Conservation (phyloP, 2,797 vertebrate genomes). For the Simalia tracyae region DNA sequence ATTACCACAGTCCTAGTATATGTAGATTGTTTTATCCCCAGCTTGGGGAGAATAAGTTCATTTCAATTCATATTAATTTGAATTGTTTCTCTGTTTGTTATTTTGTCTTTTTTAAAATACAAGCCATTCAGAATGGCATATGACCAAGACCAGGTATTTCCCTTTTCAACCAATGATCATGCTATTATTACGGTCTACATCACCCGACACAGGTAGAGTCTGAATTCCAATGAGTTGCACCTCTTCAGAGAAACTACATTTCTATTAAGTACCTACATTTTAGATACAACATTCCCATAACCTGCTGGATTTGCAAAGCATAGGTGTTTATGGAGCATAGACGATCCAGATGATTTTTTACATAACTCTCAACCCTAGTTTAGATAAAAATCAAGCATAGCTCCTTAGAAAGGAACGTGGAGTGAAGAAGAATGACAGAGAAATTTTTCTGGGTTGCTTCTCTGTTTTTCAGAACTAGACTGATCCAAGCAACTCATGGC, state of each 20-base stretch:
- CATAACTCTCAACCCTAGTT: neutral
- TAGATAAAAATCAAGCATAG: neutral
- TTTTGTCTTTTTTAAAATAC: neutral
- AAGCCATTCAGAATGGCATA: neutral
- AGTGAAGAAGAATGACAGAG: neutral
- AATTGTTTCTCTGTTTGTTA: neutral
- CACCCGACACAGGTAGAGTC: neutral
- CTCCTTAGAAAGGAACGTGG: constrained; percentile 3
- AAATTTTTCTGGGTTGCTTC: constrained; percentile 12
- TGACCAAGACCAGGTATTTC: neutral
- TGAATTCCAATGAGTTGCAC: neutral
- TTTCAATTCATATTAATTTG: neutral
- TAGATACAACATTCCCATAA: neutral
- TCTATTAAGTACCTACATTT: neutral
- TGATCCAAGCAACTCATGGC: neutral
- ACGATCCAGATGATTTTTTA: neutral
- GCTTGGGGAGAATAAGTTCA: neutral
- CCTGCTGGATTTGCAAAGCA: neutral
- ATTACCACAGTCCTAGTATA: neutral
- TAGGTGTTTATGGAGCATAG: neutral
- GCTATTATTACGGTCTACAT: neutral
- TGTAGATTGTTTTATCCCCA: neutral
- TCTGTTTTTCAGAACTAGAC: neutral
- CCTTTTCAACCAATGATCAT: neutral
- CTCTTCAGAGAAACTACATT: neutral